Evolutionary conservation across 2,113 vertebrate species (phyloP).

Genomic region (Axis porcinus): DNA sequence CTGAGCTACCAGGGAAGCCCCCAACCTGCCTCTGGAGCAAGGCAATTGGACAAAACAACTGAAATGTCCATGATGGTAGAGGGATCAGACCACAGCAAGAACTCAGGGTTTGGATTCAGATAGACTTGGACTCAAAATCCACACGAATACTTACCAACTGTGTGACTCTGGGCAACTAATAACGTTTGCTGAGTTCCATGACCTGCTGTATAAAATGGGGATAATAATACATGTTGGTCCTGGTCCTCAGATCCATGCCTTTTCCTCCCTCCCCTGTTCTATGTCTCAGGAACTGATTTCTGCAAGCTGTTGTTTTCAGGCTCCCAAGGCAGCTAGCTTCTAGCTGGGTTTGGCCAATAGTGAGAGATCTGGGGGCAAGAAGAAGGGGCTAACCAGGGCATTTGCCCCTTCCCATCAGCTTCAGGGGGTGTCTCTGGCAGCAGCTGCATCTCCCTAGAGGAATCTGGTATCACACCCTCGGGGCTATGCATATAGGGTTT

Average conservation of each 20-base stretch:
- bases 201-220: background rate
- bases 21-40: background rate
- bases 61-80: background rate
- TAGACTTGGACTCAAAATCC: background rate
- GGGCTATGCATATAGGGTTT: background rate
- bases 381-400: background rate
- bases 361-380: background rate
- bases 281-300: background rate
- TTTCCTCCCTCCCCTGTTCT: background rate
- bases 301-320: background rate
- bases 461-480: background rate
- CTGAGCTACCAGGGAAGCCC: background rate
- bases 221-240: background rate
- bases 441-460: background rate
- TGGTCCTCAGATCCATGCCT: background rate
- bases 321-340: background rate
- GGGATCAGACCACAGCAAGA: background rate
- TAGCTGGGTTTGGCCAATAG: background rate
- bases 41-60: background rate
- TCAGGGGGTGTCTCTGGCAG: background rate
- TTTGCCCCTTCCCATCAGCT: background rate
- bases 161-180: background rate
- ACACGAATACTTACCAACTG: background rate
- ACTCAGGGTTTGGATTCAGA: background rate
- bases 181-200: background rate